Evolutionary conservation across 2,797 vertebrate genomes (phyloP).

Genomic region (Margarornis squamiger): DNA sequence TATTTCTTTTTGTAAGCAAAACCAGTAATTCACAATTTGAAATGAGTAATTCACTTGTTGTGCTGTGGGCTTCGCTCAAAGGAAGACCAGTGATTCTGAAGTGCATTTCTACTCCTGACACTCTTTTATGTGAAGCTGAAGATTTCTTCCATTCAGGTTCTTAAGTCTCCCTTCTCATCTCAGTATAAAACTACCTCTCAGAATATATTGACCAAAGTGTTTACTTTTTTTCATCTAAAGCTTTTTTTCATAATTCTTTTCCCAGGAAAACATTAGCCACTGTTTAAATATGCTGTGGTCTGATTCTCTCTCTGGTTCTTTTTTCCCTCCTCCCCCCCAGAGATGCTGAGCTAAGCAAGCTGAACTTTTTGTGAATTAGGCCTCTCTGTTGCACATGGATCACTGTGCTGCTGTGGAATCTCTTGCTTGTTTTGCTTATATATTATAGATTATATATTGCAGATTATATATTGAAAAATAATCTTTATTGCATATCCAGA

Average conservation of each 20-base stretch:
- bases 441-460: background rate
- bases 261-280: background rate
- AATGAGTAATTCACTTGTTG: background rate
- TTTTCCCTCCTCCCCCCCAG: background rate
- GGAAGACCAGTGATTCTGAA: background rate
- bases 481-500: background rate
- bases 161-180: background rate
- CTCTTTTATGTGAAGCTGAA: background rate
- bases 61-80: background rate
- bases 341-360: background rate
- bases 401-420: background rate
- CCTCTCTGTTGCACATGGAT: background rate
- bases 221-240: background rate
- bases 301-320: background rate
- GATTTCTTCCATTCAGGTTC: background rate
- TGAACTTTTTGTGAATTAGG: background rate
- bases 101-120: background rate
- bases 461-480: background rate
- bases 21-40: background rate
- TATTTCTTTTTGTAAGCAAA: constrained; percentile 7
- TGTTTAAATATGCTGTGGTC: constrained; percentile 1
- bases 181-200: background rate
- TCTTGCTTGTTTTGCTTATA: background rate
- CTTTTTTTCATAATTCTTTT: background rate
- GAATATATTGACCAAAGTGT: background rate